Evolutionary conservation across 2,888 invertebrate genomes (phyloP).

Genomic region (Zygothrica quintamaculata): DNA sequence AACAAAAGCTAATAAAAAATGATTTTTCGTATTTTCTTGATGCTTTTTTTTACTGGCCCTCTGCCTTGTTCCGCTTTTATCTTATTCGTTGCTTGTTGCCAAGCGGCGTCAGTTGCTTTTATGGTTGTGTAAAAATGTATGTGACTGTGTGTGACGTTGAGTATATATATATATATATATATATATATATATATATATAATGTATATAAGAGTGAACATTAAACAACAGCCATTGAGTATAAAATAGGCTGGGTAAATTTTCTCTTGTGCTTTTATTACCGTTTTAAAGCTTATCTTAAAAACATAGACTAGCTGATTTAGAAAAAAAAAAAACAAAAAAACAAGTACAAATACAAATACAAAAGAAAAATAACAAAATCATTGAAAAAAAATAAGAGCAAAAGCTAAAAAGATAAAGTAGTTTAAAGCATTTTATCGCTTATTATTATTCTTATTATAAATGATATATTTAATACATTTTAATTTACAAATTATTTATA

Average conservation of each 20-base stretch:
- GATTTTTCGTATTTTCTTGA: constrained; percentile 39
- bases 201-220: constrained; percentile 37
- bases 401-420: too few species aligned
- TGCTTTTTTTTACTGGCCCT: constrained; percentile 40
- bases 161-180: too few species aligned
- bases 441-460: constrained; percentile 28
- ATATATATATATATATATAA: too few species aligned
- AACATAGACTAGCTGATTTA: not conserved
- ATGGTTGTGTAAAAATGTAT: not conserved
- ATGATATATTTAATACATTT: not conserved
- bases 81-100: constrained; percentile 69
- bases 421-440: too few species aligned
- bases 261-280: not conserved
- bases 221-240: constrained; percentile 17
- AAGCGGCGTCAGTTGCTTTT: constrained; percentile 49
- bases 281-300: constrained; percentile 3
- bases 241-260: constrained; percentile 2
- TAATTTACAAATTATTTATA: constrained; percentile 7
- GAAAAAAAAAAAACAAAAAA: not conserved
- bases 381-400: too few species aligned
- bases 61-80: constrained; percentile 63
- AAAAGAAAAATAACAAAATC: constrained; percentile 4
- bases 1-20: constrained; percentile 38
- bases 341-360: not conserved
- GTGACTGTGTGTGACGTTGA: too few species aligned